Percentiles rank a stretch among this genome's conserved stretches.
Conservation (phyloP, 2,797 vertebrate genomes). For the Distichodus sexfasciatus region DNA sequence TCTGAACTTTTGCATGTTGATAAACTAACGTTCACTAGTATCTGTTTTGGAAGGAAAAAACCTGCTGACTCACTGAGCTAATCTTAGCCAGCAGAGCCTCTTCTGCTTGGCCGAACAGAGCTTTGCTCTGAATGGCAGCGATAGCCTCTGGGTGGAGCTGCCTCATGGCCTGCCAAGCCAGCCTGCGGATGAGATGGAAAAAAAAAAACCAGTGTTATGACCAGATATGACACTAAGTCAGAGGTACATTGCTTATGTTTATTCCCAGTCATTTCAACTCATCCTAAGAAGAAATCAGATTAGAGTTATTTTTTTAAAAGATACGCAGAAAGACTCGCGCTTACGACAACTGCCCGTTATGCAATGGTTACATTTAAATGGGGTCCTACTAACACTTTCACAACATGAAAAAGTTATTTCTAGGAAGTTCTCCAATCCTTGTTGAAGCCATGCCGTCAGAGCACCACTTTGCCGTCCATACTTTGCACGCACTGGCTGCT, state of each 20-base stretch:
- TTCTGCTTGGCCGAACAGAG: slow-evolving; percentile 91
- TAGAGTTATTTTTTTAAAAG: no score
- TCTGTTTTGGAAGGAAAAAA: neutral
- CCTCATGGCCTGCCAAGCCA: slow-evolving; percentile 95
- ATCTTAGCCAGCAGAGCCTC: slow-evolving; percentile 88
- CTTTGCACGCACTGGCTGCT: no score
- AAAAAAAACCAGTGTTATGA: slow-evolving; percentile 10
- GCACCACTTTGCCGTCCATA: no score
- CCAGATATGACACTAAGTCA: neutral
- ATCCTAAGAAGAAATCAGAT: no score
- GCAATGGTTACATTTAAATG: no score
- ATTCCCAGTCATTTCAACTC: no score
- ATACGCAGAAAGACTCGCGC: no score
- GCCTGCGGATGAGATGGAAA: slow-evolving; percentile 54
- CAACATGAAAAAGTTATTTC: no score
- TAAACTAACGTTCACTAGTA: neutral
- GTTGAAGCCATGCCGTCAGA: no score
- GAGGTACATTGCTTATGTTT: neutral
- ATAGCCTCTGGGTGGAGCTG: slow-evolving; percentile 96
- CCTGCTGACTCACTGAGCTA: slow-evolving; percentile 77
- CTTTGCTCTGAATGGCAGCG: slow-evolving; percentile 93
- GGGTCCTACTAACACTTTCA: no score
- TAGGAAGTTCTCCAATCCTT: no score
- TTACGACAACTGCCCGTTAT: no score
- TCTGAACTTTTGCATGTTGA: neutral